Evolutionary conservation across 2,113 vertebrate genomes (phyloP).

Genomic region (Calypte anna): DNA sequence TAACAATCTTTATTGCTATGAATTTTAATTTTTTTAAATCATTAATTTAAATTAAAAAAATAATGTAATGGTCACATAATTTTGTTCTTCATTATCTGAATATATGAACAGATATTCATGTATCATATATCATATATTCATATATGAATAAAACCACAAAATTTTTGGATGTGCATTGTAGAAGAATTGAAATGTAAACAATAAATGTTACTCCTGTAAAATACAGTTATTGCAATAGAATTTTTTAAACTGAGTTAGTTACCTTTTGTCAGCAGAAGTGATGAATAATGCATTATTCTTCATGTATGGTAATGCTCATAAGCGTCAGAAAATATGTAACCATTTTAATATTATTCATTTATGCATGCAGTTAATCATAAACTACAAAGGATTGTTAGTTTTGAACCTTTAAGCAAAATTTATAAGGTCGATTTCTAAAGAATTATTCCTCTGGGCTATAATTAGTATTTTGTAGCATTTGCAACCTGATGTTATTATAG

Average conservation of each 20-base stretch:
- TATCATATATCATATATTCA: no score
- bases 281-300: slow-evolving; percentile 46
- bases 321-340: slow-evolving; percentile 20
- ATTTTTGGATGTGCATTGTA: background rate
- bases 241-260: background rate
- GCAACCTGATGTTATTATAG: slow-evolving; percentile 70
- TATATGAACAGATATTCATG: background rate
- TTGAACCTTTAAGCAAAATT: slow-evolving; percentile 71
- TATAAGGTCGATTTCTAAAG: slow-evolving; percentile 78
- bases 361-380: slow-evolving; percentile 77
- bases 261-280: background rate
- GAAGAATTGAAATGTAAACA: background rate
- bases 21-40: background rate
- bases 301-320: background rate
- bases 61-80: background rate
- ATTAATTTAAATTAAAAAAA: background rate
- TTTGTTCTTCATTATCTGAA: background rate
- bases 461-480: slow-evolving; percentile 77
- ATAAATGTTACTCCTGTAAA: background rate
- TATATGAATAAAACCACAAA: background rate
- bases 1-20: background rate
- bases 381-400: slow-evolving; percentile 72
- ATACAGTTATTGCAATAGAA: background rate
- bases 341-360: slow-evolving; percentile 79
- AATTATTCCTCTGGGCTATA: slow-evolving; percentile 76